phyloP scores from a whole-genome alignment of 2,888 invertebrate species.

The Caenorhabditis wallacei region DNA sequence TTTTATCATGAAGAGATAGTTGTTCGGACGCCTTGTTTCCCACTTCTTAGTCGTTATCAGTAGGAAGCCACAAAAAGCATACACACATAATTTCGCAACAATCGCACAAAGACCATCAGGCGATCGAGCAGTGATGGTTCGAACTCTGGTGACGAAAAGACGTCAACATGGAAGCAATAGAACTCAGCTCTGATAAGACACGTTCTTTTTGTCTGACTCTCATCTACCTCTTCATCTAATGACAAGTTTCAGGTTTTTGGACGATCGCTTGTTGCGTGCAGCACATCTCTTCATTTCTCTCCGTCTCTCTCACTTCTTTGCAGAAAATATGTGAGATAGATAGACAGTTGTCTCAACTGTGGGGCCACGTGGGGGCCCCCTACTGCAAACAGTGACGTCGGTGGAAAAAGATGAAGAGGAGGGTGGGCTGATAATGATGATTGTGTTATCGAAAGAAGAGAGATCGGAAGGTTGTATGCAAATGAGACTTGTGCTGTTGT shows the following conservation, averaged over 20 bases:
- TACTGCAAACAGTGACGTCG: slow-evolving; percentile 65
- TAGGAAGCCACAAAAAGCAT: slow-evolving; percentile 30
- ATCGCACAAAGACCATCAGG: slow-evolving; percentile 49
- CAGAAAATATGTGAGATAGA: slow-evolving; percentile 35
- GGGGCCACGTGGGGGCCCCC: slow-evolving; percentile 58
- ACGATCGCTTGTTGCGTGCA: slow-evolving; percentile 51
- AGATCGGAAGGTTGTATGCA: slow-evolving; percentile 46
- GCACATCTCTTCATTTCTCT: slow-evolving; percentile 19
- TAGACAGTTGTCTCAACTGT: slow-evolving; percentile 62
- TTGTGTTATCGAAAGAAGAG: slow-evolving; percentile 34
- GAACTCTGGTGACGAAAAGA: slow-evolving; percentile 42
- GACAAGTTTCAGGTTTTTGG: slow-evolving; percentile 53
- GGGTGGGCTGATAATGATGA: slow-evolving; percentile 33
- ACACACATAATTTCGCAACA: slow-evolving; percentile 43
- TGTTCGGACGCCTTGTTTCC: slow-evolving; percentile 11
- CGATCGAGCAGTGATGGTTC: slow-evolving; percentile 62
- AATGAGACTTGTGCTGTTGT: slow-evolving; percentile 57
- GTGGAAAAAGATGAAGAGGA: background rate
- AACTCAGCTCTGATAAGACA: slow-evolving; percentile 54
- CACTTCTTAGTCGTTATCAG: slow-evolving; percentile 14
- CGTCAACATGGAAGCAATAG: slow-evolving; percentile 48
- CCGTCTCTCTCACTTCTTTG: slow-evolving; percentile 17
- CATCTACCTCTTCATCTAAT: slow-evolving; percentile 1
- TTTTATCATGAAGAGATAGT: slow-evolving; percentile 10
- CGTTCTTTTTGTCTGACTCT: slow-evolving; percentile 38